Conservation (phyloP, 2,797 vertebrate species). For the Channallabes apus region DNA sequence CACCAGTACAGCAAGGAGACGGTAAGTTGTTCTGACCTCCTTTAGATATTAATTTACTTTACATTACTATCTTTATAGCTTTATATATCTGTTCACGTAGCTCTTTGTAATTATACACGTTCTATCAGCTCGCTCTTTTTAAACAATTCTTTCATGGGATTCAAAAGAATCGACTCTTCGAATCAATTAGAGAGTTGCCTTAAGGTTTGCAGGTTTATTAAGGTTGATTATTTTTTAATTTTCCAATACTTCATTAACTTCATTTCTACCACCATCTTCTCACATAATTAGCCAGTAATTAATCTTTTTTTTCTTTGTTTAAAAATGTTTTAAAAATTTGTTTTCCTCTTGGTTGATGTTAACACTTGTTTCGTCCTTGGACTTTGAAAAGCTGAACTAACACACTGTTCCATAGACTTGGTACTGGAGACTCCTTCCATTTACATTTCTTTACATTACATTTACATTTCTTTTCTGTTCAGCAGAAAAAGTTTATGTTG, state of each 20-base stretch:
- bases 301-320: background rate
- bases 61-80: no score
- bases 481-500: no score
- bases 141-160: background rate
- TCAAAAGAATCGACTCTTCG: constrained; percentile 1
- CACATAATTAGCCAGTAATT: background rate
- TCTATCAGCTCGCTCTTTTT: background rate
- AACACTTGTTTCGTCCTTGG: background rate
- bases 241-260: background rate
- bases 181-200: background rate
- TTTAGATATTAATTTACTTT: background rate
- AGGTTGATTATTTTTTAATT: background rate
- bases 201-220: no score
- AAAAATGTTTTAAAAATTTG: no score
- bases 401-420: background rate
- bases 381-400: background rate
- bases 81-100: background rate
- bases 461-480: no score
- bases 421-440: background rate
- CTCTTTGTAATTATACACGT: background rate
- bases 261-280: background rate
- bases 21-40: background rate
- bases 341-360: background rate
- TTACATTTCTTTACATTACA: background rate
- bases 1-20: background rate